These are phyloP conservation scores for Aporophyla nigra DNA, from an alignment of 2,888 invertebrate species.

Conservation along the genomic window DNA sequence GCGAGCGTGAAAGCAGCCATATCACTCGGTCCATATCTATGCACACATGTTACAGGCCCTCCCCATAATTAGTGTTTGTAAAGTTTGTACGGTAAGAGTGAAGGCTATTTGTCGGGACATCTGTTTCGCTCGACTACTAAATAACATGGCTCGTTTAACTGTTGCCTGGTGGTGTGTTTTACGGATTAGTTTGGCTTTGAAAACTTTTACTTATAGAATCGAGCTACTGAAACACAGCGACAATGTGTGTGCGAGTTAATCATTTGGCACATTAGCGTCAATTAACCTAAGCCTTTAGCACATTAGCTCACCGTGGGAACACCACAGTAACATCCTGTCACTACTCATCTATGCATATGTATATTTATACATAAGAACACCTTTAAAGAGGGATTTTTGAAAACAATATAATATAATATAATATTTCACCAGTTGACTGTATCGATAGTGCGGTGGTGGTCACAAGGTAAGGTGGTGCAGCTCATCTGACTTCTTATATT, in stretches of 20 bases:
- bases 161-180: not conserved
- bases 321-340: not conserved
- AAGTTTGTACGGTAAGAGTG: constrained; percentile 32
- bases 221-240: not conserved
- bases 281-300: not conserved
- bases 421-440: constrained; percentile 47
- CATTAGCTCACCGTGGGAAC: not conserved
- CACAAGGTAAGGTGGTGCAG: constrained; percentile 5
- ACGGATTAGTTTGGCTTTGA: not conserved
- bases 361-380: constrained; percentile 2
- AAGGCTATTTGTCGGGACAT: constrained; percentile 32
- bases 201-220: constrained; percentile 2
- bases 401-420: constrained; percentile 52
- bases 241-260: not conserved
- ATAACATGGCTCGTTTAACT: constrained; percentile 16
- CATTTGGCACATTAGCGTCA: not conserved
- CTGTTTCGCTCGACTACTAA: constrained; percentile 6
- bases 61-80: constrained; percentile 32
- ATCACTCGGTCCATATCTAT: constrained; percentile 21
- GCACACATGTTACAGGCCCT: constrained; percentile 3
- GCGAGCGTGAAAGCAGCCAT: constrained; percentile 3
- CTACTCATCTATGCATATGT: not conserved
- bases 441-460: not conserved
- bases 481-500: too few relatives aligned
- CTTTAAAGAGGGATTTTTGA: constrained; percentile 21